These are phyloP conservation scores for Drosophila subpulchrella DNA, from an alignment of 1,140 invertebrate species.

Conservation along the genomic window DNA sequence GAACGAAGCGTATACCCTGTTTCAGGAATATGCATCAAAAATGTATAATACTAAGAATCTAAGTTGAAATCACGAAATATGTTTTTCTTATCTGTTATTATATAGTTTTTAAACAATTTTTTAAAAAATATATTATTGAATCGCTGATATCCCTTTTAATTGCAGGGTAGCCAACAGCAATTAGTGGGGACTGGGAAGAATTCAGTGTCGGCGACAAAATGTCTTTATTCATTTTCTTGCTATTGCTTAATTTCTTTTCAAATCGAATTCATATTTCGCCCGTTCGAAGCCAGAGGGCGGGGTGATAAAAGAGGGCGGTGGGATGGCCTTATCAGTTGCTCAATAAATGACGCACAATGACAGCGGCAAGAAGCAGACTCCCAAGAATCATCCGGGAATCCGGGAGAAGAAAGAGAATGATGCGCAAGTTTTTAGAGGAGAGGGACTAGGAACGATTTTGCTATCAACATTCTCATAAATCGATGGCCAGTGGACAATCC, in stretches of 20 bases:
- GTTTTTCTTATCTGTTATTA: no score
- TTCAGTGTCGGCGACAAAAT: slow-evolving; percentile 61
- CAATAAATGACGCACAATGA: slow-evolving; percentile 72
- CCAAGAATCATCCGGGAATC: neutral
- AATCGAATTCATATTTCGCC: slow-evolving; percentile 76
- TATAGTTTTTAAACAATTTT: no score
- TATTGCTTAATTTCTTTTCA: slow-evolving; percentile 67
- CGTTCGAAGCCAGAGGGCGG: neutral
- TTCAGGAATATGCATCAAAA: neutral
- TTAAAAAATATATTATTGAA: neutral
- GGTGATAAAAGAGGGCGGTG: slow-evolving; percentile 12
- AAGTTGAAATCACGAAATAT: no score
- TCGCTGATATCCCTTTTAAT: neutral
- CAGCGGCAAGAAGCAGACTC: slow-evolving; percentile 10
- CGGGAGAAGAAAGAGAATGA: slow-evolving; percentile 12
- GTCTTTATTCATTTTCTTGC: slow-evolving; percentile 67
- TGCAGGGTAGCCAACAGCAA: slow-evolving; percentile 2
- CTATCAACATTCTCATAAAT: slow-evolving; percentile 67
- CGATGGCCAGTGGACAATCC: slow-evolving; percentile 58
- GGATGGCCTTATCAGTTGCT: slow-evolving; percentile 55
- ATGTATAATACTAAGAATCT: no score
- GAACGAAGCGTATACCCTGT: neutral
- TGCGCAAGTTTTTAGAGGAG: slow-evolving; percentile 21
- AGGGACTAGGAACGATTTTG: slow-evolving; percentile 19
- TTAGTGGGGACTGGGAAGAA: slow-evolving; percentile 8